phyloP scores from a whole-genome alignment of 2,113 vertebrate species.

The Acrocephalus arundinaceus region DNA sequence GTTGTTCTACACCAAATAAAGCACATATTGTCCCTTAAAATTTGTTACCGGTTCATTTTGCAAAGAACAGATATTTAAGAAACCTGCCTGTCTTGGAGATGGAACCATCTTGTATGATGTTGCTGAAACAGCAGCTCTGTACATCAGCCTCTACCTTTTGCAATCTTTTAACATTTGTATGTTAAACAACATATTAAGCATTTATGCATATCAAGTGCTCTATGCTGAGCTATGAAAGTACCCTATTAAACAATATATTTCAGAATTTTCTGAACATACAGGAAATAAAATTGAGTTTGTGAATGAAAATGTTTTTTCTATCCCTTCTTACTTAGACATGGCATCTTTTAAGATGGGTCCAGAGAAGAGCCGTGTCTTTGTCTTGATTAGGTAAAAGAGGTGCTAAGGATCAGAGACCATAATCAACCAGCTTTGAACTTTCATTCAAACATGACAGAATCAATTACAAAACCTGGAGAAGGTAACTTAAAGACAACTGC shows the following conservation, averaged over 20 bases:
- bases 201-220: neutral
- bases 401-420: neutral
- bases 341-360: neutral
- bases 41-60: neutral
- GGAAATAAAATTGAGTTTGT: neutral
- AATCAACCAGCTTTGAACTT: neutral
- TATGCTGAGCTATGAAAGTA: neutral
- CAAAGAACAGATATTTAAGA: neutral
- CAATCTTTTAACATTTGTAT: neutral
- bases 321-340: neutral
- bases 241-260: neutral
- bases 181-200: neutral
- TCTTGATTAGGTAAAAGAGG: neutral
- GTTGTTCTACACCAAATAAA: neutral
- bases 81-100: neutral
- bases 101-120: neutral
- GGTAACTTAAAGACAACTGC: neutral
- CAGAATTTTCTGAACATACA: neutral
- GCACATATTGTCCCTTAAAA: neutral
- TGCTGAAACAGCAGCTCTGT: neutral
- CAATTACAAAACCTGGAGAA: neutral
- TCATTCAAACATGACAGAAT: neutral
- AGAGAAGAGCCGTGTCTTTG: neutral
- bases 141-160: neutral
- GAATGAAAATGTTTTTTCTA: neutral